phyloP scores from a whole-genome alignment of 2,888 invertebrate species.

The Tenthredo amoena region DNA sequence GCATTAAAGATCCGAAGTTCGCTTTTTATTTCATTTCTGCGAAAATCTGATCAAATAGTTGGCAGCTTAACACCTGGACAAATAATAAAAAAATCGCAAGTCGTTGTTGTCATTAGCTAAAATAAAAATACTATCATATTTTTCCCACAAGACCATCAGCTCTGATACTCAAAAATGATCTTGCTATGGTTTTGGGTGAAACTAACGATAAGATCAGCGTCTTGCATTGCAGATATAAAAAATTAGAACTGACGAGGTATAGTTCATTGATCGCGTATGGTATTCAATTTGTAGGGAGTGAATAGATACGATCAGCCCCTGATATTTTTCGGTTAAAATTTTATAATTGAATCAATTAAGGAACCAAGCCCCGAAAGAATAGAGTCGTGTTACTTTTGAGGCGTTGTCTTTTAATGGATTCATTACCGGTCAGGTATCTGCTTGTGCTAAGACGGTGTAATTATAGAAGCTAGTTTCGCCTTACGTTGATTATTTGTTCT shows the following conservation, averaged over 20 bases:
- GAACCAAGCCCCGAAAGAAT: conserved; percentile 41
- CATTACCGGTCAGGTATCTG: conserved; percentile 58
- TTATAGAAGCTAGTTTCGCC: conserved; percentile 20
- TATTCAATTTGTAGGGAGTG: background rate
- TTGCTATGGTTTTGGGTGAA: background rate
- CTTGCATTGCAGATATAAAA: background rate
- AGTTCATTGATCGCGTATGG: background rate
- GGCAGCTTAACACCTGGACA: background rate
- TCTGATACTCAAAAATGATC: background rate
- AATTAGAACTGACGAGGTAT: background rate
- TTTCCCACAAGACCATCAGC: background rate
- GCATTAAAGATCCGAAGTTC: background rate
- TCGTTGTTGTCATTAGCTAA: background rate
- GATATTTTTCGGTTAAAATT: background rate
- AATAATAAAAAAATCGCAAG: background rate
- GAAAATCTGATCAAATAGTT: background rate
- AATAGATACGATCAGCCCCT: background rate
- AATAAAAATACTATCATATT: background rate
- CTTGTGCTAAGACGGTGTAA: conserved; percentile 36
- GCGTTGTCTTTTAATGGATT: conserved; percentile 64
- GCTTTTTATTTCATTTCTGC: background rate
- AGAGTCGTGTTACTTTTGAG: conserved; percentile 18
- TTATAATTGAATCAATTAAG: conserved; percentile 44
- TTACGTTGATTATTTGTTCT: conserved; percentile 57
- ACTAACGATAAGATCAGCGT: background rate